phyloP scores from a whole-genome alignment of 2,113 vertebrate genomes.

The Otis tarda region DNA sequence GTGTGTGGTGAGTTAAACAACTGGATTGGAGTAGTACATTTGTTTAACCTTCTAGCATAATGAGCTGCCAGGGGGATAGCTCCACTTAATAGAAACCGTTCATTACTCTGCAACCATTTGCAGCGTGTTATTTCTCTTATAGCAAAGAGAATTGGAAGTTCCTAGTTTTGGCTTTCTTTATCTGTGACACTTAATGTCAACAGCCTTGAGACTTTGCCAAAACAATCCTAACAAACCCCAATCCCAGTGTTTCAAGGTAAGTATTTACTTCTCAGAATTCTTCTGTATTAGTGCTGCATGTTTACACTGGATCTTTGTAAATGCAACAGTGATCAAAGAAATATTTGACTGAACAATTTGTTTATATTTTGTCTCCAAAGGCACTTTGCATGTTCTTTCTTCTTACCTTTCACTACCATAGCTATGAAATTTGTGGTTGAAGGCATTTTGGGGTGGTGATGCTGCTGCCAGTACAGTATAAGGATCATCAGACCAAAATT shows the following conservation, averaged over 20 bases:
- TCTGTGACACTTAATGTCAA: slow-evolving; percentile 61
- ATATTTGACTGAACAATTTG: slow-evolving; percentile 20
- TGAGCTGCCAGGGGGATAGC: slow-evolving; percentile 70
- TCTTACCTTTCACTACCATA: slow-evolving; percentile 24
- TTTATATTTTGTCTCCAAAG: slow-evolving; percentile 28
- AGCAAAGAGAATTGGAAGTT: slow-evolving; percentile 55
- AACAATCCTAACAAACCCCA: slow-evolving; percentile 69
- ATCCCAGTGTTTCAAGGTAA: slow-evolving; percentile 64
- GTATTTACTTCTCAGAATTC: slow-evolving; percentile 67
- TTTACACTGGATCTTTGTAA: slow-evolving; percentile 52
- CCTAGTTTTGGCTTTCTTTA: slow-evolving; percentile 53
- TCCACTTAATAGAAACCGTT: slow-evolving; percentile 69
- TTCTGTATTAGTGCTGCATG: slow-evolving; percentile 69
- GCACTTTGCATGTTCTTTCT: slow-evolving; percentile 57
- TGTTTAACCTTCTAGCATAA: slow-evolving; percentile 73
- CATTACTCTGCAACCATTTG: slow-evolving; percentile 70
- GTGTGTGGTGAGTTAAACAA: slow-evolving; percentile 37
- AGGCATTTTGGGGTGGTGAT: slow-evolving; percentile 25
- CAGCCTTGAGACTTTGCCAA: slow-evolving; percentile 65
- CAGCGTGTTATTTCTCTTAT: slow-evolving; percentile 52
- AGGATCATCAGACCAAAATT: slow-evolving; percentile 47
- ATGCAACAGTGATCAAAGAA: slow-evolving; percentile 51
- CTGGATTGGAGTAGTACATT: slow-evolving; percentile 70
- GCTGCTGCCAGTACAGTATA: slow-evolving; percentile 18
- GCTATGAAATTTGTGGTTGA: slow-evolving; percentile 19